Base-by-base conservation (phyloP, 2,113 vertebrate genomes). In the Hippocampus barbouri region DNA sequence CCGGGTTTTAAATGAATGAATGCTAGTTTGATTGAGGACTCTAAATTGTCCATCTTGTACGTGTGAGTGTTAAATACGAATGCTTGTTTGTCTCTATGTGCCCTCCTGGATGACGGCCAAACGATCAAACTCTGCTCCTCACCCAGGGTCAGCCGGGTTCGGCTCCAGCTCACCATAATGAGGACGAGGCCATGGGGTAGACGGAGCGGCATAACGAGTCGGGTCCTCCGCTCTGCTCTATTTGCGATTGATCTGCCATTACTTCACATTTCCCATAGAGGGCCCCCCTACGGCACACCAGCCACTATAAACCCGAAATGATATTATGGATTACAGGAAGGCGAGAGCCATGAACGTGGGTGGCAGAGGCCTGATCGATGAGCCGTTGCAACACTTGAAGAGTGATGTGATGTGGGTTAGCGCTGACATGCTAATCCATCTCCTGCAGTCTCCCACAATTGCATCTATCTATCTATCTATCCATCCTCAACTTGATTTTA, bases 361-460 rank as follows among this genome's bases (percentile, higher is more conserved):
- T 59, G 76, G 81, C 79, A 72, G 83, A 79, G 72, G 79, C 59
- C 82, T 88, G 88, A 91, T 90, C 85, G 83, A 91, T 91, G 87
- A 88, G 83, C 85, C 80, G 82, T 74, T 85, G 86, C 81, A 61
- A 62, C 86, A 89, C 89, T 91, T 87, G 88, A 89, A 88, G 89
- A 89, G 85, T 89, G 87, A 91, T 89, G 88, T 85, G 87, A 83
- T 88, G 85, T 82, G 87, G 87, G 77, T 82, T 83, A 79, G 67
- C 78, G 83, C 65, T 90, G 85, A 87, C 87, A 85, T 87, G 87
- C 83, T 87, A 89, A 89, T 90, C 86, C 79, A 87, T 90, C 88
- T 90, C 45, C 66, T 77, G 59, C 43, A 27, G 43, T 80, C 85
- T 79, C 59, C 63, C 72, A 69, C 47, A 2, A 80, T 76, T 16